phyloP scores from a whole-genome alignment of 2,113 vertebrate genomes.

The Lates calcarifer region DNA sequence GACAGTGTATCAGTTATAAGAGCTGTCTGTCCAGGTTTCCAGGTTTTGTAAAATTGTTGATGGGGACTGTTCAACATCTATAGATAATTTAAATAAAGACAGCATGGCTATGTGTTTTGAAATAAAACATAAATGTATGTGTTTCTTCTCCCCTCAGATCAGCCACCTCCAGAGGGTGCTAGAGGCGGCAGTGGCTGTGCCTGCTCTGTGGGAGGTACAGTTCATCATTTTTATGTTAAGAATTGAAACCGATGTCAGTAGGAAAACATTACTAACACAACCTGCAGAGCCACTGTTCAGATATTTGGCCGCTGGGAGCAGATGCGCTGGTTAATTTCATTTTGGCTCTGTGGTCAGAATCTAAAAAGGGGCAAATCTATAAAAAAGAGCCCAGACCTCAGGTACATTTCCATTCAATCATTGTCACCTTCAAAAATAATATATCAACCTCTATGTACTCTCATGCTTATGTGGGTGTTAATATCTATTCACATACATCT shows the following conservation, averaged over 20 bases:
- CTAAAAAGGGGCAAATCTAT: too few relatives aligned
- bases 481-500: too few relatives aligned
- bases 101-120: fast-evolving
- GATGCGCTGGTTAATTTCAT: background rate
- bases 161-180: constrained; percentile 91
- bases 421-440: too few relatives aligned
- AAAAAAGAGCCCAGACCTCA: too few relatives aligned
- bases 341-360: too few relatives aligned
- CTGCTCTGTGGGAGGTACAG: constrained; percentile 91
- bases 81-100: background rate
- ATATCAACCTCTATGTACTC: too few relatives aligned
- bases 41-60: background rate
- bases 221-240: background rate
- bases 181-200: constrained; percentile 85
- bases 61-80: background rate
- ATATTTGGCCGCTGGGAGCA: background rate
- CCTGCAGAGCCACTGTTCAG: background rate
- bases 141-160: constrained; percentile 82
- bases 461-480: too few relatives aligned
- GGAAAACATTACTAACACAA: background rate
- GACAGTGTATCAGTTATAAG: background rate
- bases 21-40: background rate
- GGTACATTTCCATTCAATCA: too few relatives aligned
- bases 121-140: background rate
- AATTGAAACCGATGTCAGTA: background rate